Evolutionary conservation across 1,140 invertebrate genomes (phyloP), one percentile per base, ranked within the genome.

Genomic region (Chironomus striatipennis): DNA sequence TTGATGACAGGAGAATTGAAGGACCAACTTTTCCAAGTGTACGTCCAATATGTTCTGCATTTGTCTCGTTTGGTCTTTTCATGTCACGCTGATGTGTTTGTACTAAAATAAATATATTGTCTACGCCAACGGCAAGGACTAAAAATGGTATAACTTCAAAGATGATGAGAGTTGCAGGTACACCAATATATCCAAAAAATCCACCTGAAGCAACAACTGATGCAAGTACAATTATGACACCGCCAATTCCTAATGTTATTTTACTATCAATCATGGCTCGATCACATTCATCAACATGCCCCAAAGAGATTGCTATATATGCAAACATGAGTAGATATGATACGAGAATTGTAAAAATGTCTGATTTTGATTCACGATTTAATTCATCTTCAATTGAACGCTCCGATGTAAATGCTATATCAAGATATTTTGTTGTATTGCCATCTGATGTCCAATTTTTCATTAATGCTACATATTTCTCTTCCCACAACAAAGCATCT

Each of bases 21-120:
- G 97, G 97, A 0, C 95, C 96, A 3, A 98, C 94, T 83, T 93
- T 89, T 0, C 95, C 95, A 18, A 98, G 84, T 65, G 93, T 91
- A 74, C 95, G 87, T 1, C 93, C 96, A 74, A 99, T 92, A 79
- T 97, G 94, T 80, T 98, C 88, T 7, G 90, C 87, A 72, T 91
- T 84, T 6, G 88, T 90, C 85, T 98, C 96, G 75, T 89, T 87
- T 0, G 88, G 87, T 76, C 86, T 82, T 21, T 86, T 84, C 1
- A 81, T 82, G 80, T 92, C 90, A 15, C 92, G 81, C 79, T 94
- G 92, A 80, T 89, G 90, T 1, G 90, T 94, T 84, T 94, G 97
- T 8, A 99, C 97, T 42, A 99, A 85, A 77, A 99, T 98, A 82
- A 99, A 99, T 79, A 99, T 98, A 82, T 99, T 99, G 83, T 99